Base-by-base conservation (phyloP, 1,140 invertebrate genomes). In the Belonocnema kinseyi region DNA sequence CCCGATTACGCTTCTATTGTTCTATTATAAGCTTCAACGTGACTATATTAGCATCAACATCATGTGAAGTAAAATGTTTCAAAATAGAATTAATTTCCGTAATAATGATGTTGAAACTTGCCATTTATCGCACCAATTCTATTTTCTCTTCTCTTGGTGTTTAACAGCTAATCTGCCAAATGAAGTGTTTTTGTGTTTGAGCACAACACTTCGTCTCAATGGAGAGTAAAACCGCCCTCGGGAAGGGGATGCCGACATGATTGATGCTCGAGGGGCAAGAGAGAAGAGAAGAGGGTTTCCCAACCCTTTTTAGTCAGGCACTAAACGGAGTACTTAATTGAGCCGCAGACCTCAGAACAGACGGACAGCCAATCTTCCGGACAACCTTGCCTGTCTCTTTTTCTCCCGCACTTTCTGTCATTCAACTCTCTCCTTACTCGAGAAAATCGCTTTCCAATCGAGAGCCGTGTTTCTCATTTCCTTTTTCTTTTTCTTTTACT, bases 161-260 rank as follows among this genome's bases (percentile, higher is more conserved):
- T 91, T 91, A 91, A 90, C 90, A 90, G 90, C 90, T 91, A 91
- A 91, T 91, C 90, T 88, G 85, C 87, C 90, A 91, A 91, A 91
- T 91, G 90, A 91, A 91, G 90, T 91, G 90, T 91, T 91, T 91
- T 91, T 91, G 90, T 91, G 86, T 90, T 90, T 90, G 90, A 91
- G 87, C 90, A 91, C 90, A 91, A 91, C 89, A 91, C 90, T 91
- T 90, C 81, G 87, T 87, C 87, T 89, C 85, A 90, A 90, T 90
- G 79, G 88, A 89, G 89, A 88, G 88, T 84, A 87, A 88, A 90
- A 90, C 89, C 88, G 87, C 88, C 89, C 89, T 90, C 83, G 84
- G 87, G 87, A 90, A 91, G 89, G 89, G 90, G 90, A 90, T 89
- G 85, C 86, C 85, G 87, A 89, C 88, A 91, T 91, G 90, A 91